Conservation (phyloP, 2,888 invertebrate genomes). For the Drosophila niveifrons region DNA sequence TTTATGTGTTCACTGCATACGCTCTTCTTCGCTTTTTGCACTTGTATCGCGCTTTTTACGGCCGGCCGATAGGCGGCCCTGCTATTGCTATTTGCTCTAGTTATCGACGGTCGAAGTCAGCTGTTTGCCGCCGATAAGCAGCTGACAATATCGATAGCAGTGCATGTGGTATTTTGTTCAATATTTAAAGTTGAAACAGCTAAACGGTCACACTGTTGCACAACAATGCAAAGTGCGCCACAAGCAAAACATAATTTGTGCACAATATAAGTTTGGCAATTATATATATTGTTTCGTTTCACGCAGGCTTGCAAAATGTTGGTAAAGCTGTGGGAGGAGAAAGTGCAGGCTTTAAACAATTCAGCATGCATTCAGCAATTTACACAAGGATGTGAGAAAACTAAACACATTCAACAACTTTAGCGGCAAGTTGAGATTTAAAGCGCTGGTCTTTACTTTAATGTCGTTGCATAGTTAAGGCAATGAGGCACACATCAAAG, state of each 20-base stretch:
- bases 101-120: constrained; percentile 24
- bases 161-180: no score
- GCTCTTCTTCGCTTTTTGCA: constrained; percentile 22
- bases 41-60: constrained; percentile 30
- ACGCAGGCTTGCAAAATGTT: not conserved
- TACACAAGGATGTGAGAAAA: constrained; percentile 15
- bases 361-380: constrained; percentile 41
- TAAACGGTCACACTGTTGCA: not conserved
- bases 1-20: constrained; percentile 29
- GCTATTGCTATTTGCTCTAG: constrained; percentile 1
- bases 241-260: not conserved
- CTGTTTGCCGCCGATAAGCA: constrained; percentile 30
- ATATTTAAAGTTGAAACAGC: no score
- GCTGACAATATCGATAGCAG: no score
- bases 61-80: constrained; percentile 43
- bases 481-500: constrained; percentile 44
- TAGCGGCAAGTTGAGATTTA: constrained; percentile 56
- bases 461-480: constrained; percentile 35
- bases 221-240: constrained; percentile 11
- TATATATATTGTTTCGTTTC: no score
- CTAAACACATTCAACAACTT: constrained; percentile 41
- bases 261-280: no score
- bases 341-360: constrained; percentile 42
- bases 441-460: not conserved
- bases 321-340: constrained; percentile 24